phyloP scores from a whole-genome alignment of 2,888 invertebrate species.

The Atethmia centrago region DNA sequence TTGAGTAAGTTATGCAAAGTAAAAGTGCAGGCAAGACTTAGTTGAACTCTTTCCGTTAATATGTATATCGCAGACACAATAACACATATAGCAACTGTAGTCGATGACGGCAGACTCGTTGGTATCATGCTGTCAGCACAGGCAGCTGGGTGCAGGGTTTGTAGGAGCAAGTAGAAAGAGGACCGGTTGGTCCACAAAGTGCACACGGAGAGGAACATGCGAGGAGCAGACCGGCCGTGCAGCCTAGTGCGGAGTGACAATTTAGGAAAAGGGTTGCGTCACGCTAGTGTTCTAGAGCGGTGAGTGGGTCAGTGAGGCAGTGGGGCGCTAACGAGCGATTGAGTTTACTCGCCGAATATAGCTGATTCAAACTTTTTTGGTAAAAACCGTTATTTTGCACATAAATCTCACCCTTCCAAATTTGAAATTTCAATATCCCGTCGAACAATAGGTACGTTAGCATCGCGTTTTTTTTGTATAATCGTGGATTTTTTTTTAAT shows the following conservation, averaged over 20 bases:
- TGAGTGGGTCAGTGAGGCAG: slow-evolving; percentile 46
- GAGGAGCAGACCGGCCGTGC: not conserved
- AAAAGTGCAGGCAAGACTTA: not conserved
- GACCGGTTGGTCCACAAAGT: no score
- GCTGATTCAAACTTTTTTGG: slow-evolving; percentile 85
- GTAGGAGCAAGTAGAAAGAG: not conserved
- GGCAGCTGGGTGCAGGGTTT: not conserved
- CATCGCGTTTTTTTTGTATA: slow-evolving; percentile 84
- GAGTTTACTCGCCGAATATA: slow-evolving; percentile 73
- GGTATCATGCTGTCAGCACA: not conserved
- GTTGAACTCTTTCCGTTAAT: not conserved
- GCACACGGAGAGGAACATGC: not conserved
- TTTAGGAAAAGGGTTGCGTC: not conserved
- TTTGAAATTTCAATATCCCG: slow-evolving; percentile 85
- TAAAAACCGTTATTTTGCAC: slow-evolving; percentile 89
- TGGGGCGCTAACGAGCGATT: slow-evolving; percentile 68
- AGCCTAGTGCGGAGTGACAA: not conserved
- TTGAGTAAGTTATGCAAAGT: not conserved
- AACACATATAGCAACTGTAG: not conserved
- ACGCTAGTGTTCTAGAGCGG: not conserved
- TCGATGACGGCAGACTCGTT: not conserved
- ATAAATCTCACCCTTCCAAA: slow-evolving; percentile 90
- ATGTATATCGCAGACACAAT: not conserved
- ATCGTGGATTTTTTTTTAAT: slow-evolving; percentile 83
- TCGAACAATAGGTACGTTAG: slow-evolving; percentile 82